A percentile compares a stretch with the other conserved stretches of the same genome.
Conservation (phyloP, 2,888 invertebrate species). For the Nycteola revayana region DNA sequence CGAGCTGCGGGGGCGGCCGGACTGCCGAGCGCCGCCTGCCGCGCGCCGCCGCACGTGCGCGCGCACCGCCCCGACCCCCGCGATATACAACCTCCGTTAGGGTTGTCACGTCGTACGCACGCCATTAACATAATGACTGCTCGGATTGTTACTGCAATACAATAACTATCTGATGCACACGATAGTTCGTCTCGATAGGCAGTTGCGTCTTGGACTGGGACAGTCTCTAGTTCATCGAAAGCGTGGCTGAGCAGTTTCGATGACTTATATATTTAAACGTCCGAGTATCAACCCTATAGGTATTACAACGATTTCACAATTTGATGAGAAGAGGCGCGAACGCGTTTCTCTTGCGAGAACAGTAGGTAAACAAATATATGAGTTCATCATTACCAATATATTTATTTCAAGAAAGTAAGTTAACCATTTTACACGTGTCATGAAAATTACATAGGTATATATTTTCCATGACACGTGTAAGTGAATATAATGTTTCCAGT, state of each 20-base stretch:
- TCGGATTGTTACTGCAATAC: slow-evolving; percentile 22
- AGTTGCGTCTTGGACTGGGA: slow-evolving; percentile 15
- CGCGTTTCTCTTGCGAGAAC: slow-evolving; percentile 31
- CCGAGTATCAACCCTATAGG: slow-evolving; percentile 34
- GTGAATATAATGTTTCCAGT: too few species aligned
- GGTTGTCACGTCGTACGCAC: slow-evolving; percentile 46
- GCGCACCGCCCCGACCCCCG: slow-evolving; percentile 39
- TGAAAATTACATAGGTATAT: too few species aligned
- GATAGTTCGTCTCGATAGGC: slow-evolving; percentile 21
- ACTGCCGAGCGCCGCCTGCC: slow-evolving; percentile 55
- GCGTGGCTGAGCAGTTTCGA: slow-evolving; percentile 7
- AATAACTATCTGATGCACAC: slow-evolving; percentile 15
- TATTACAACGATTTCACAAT: slow-evolving; percentile 38
- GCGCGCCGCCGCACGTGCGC: slow-evolving; percentile 22
- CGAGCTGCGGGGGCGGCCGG: slow-evolving; percentile 73
- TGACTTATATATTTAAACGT: slow-evolving; percentile 14
- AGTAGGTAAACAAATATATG: slow-evolving; percentile 36
- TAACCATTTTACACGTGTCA: too few species aligned
- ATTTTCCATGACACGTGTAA: too few species aligned
- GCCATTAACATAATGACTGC: slow-evolving; percentile 35
- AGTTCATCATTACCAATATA: too few species aligned
- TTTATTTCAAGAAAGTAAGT: too few species aligned
- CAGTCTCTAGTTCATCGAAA: slow-evolving; percentile 11
- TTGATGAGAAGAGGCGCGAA: slow-evolving; percentile 37
- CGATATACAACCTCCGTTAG: slow-evolving; percentile 63